Evolutionary conservation across 2,113 vertebrate species (phyloP), one percentile per base, ranked within the genome.

Genomic region (Phoenicopterus ruber): DNA sequence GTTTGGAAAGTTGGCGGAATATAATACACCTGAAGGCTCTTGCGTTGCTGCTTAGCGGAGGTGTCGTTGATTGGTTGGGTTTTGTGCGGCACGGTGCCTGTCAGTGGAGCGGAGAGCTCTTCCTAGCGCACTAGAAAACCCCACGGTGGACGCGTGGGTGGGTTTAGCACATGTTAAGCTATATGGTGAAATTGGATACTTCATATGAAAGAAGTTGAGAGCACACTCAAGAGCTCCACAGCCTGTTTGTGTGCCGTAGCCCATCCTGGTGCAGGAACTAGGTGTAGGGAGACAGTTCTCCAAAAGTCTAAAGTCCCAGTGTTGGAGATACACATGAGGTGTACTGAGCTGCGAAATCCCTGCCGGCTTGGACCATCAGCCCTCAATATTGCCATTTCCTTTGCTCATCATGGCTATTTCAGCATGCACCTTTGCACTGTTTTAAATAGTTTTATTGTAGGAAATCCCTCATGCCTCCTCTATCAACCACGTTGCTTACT

Each of bases 1-100:
- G 52, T 77, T 94, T 15, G 81, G 28, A 72, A 97, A 87, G 78
- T 93, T 94, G 78, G 67, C n/a, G 13, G 95, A 91, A 84, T 72
- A 18, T 44, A 78, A 86, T 84, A 29, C 54, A 82, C 49, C 77
- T 86, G 87, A 77, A 82, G 84, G 36, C 28, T 93, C 89, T 66
- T 55, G 72, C 4, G 4, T 42, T 79, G 55, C 47, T 85, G 59
- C 84, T 69, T 20, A 47, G 57, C 28, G 8, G 66, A 20, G 57
- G 8, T 55, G 72, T 8, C 0, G 0, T 13, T 32, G 52, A 54
- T 10, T 2, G 62, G 21, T 46, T 3, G 11, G 40, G 38, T 47
- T 89, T 44, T 1, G 0, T 3, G 66, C 7, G 1, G 66, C 81
- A 20, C 0, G 0, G 46, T 15, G 50, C 34, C 13, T 0, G 1